These are phyloP conservation scores for Alviniconcha strummeri DNA, from an alignment of 2,888 invertebrate genomes.

Conservation along the genomic window DNA sequence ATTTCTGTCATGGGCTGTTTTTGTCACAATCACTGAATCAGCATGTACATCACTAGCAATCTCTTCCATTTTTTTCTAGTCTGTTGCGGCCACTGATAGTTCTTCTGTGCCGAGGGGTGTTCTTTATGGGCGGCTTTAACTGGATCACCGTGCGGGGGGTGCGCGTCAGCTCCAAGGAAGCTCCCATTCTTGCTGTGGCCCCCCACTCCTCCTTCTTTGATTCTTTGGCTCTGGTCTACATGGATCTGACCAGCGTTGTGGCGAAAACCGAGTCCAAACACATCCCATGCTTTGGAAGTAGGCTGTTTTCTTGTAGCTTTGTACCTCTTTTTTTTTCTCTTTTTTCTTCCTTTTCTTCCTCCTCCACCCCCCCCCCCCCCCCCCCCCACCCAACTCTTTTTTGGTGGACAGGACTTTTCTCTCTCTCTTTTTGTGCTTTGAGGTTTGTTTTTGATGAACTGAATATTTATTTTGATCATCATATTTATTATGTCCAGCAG, in stretches of 20 bases:
- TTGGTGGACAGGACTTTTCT: neutral
- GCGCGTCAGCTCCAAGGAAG: conserved; percentile 84
- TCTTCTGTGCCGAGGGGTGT: conserved; percentile 75
- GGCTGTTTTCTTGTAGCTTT: conserved; percentile 63
- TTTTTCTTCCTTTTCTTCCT: neutral
- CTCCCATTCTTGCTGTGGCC: conserved; percentile 89
- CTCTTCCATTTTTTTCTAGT: neutral
- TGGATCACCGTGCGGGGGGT: conserved; percentile 85
- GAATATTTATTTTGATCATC: no score
- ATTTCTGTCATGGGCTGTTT: no score
- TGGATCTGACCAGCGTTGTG: conserved; percentile 92
- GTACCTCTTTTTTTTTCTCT: neutral
- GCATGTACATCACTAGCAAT: no score
- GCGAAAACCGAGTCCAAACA: conserved; percentile 89
- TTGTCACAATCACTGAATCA: no score
- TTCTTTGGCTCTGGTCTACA: conserved; percentile 81
- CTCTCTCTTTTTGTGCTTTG: no score
- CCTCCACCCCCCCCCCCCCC: no score
- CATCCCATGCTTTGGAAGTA: conserved; percentile 94
- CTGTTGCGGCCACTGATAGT: conserved; percentile 29
- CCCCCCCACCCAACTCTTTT: neutral
- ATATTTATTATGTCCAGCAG: no score
- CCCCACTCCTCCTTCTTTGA: conserved; percentile 96
- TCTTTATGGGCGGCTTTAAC: conserved; percentile 88
- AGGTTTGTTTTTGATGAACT: no score